phyloP scores from a whole-genome alignment of 2,888 invertebrate genomes.

The Melanophora roralis region DNA sequence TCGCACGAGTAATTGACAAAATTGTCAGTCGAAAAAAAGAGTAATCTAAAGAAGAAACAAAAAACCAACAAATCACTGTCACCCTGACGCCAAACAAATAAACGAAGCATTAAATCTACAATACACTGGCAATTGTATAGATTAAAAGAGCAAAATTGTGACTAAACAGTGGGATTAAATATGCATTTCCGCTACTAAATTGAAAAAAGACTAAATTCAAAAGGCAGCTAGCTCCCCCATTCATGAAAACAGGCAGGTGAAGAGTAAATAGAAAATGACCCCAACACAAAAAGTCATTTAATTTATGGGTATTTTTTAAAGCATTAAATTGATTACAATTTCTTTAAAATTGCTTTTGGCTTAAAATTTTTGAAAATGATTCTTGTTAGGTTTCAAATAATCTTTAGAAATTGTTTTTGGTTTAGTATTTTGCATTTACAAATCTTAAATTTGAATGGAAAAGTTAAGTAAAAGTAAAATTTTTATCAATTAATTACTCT shows the following conservation, averaged over 20 bases:
- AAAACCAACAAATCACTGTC: constrained; percentile 27
- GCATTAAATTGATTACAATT: constrained; percentile 31
- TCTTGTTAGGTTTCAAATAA: background rate
- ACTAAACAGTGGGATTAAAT: background rate
- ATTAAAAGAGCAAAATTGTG: background rate
- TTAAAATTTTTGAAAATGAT: background rate
- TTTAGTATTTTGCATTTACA: background rate
- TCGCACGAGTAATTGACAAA: background rate
- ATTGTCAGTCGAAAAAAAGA: constrained; percentile 7
- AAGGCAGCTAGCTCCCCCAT: background rate
- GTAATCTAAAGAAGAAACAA: constrained; percentile 21
- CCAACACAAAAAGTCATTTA: constrained; percentile 19
- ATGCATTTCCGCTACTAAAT: constrained; percentile 38
- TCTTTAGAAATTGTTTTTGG: background rate
- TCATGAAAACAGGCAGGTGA: background rate
- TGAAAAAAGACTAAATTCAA: background rate
- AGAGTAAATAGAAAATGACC: background rate
- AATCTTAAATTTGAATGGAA: background rate
- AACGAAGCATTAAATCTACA: constrained; percentile 42
- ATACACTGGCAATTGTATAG: background rate
- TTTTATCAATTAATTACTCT: constrained; percentile 7
- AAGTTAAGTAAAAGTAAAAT: background rate
- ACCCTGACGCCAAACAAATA: constrained; percentile 47
- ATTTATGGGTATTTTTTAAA: constrained; percentile 18
- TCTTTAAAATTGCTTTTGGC: background rate